Percentiles rank a stretch among this genome's conserved stretches.
phyloP scores from a whole-genome alignment of 2,888 invertebrate genomes.

The Meghimatium bilineatum region DNA sequence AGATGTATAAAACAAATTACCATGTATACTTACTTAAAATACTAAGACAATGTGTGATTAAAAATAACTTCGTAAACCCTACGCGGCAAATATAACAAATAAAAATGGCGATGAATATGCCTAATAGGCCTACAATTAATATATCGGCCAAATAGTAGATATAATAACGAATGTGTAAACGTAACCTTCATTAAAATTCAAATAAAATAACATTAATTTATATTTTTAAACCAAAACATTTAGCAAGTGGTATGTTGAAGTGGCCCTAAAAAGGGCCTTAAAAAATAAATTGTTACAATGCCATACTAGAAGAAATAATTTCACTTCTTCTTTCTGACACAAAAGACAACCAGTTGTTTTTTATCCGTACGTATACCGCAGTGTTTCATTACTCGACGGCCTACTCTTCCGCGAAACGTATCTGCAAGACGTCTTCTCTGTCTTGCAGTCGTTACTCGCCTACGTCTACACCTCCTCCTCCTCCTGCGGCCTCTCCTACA shows the following conservation, averaged over 20 bases:
- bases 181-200: no score
- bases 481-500: background rate
- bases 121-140: no score
- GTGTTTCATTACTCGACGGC: background rate
- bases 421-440: background rate
- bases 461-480: background rate
- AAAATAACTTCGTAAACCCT: no score
- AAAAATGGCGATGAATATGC: no score
- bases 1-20: no score
- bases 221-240: slow-evolving; percentile 10
- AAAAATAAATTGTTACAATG: background rate
- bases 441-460: background rate
- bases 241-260: background rate
- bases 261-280: slow-evolving; percentile 40
- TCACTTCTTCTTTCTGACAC: slow-evolving; percentile 19
- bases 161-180: no score
- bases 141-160: no score
- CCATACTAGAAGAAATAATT: background rate
- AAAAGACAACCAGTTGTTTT: slow-evolving; percentile 34
- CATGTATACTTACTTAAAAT: no score
- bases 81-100: no score
- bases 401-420: slow-evolving; percentile 5
- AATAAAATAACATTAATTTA: no score
- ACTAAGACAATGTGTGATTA: no score
- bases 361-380: background rate